Evolutionary conservation across 2,797 vertebrate genomes (phyloP).

Genomic region (Peromyscus melanophrys): DNA sequence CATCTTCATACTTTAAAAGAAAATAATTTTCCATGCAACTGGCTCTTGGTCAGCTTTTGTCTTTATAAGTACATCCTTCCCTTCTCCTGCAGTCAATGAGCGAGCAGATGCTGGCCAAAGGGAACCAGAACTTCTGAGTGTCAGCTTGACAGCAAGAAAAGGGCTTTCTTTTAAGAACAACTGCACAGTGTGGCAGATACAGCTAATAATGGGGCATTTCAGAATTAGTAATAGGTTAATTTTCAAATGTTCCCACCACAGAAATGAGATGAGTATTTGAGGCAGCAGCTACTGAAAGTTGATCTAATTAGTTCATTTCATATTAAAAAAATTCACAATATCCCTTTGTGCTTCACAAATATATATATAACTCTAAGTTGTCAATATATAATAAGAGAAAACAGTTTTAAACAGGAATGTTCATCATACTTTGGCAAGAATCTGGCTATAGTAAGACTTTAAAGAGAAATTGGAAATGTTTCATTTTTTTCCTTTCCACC

Average conservation of each 20-base stretch:
- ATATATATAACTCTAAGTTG: background rate
- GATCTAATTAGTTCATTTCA: background rate
- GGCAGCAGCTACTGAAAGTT: background rate
- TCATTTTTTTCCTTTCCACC: background rate
- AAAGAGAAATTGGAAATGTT: conserved; percentile 6
- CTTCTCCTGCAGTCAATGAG: background rate
- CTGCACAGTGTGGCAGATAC: background rate
- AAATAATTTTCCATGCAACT: background rate
- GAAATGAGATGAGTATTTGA: background rate
- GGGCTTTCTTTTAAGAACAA: background rate
- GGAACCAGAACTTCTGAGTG: background rate
- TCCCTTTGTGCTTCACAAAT: background rate
- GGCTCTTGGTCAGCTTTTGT: conserved; percentile 11
- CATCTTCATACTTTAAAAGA: background rate
- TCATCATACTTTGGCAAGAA: conserved; percentile 24
- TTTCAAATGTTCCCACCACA: background rate
- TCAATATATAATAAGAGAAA: background rate
- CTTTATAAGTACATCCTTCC: background rate
- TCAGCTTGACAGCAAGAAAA: background rate
- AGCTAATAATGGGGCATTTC: background rate
- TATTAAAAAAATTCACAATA: background rate
- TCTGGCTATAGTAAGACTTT: background rate
- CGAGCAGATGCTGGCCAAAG: background rate
- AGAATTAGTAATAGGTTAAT: background rate
- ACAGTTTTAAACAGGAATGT: background rate